Conservation (phyloP, 2,113 vertebrate genomes). For the Ammodramus savannarum region DNA sequence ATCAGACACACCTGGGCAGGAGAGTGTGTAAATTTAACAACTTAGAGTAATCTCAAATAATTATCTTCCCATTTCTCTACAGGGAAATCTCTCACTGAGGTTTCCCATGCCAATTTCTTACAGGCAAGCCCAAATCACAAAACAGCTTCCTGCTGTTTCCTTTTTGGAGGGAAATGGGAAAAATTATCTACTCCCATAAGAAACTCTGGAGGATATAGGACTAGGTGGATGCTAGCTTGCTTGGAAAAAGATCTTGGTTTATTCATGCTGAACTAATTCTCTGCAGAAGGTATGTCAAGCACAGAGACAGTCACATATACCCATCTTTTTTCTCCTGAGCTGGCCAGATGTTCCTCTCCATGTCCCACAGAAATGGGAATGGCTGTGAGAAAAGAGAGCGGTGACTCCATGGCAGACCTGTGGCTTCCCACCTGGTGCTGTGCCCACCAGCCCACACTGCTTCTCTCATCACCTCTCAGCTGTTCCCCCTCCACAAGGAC, state of each 20-base stretch:
- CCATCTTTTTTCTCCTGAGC: not conserved
- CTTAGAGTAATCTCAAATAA: not conserved
- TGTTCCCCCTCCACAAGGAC: not conserved
- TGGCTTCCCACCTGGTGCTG: not conserved
- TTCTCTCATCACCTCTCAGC: slow-evolving; percentile 50
- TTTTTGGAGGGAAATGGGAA: not conserved
- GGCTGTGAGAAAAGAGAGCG: not conserved
- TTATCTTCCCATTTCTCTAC: not conserved
- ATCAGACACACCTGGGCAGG: not conserved
- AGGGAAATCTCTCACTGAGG: not conserved
- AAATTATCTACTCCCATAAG: not conserved
- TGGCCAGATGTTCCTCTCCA: not conserved
- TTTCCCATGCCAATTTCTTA: not conserved
- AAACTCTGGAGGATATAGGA: not conserved
- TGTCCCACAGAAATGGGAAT: not conserved
- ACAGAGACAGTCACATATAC: not conserved
- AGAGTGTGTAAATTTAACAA: not conserved
- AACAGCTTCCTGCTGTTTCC: not conserved
- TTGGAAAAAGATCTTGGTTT: not conserved
- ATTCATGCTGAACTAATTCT: not conserved
- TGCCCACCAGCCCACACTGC: not conserved
- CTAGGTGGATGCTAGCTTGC: not conserved
- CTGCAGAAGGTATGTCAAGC: not conserved
- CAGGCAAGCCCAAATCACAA: not conserved
- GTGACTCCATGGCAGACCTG: accelerated